Conservation (phyloP, 2,888 invertebrate genomes). For the Epirrhoe alternata region DNA sequence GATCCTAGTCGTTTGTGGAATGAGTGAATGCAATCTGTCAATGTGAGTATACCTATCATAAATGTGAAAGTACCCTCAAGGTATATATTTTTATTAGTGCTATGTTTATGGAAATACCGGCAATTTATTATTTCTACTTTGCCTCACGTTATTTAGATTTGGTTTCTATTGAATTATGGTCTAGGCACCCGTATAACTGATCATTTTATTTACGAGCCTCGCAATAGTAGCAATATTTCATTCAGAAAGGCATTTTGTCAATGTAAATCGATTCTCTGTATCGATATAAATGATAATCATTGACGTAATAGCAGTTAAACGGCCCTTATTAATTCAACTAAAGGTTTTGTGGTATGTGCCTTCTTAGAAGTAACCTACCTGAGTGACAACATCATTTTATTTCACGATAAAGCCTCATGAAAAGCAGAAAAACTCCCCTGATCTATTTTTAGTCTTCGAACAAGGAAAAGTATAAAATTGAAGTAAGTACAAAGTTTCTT, state of each 20-base stretch:
- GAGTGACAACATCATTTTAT: not conserved
- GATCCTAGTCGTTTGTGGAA: slow-evolving; percentile 3
- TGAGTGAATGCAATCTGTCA: slow-evolving; percentile 24
- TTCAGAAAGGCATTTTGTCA: slow-evolving; percentile 20
- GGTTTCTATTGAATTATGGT: slow-evolving; percentile 40
- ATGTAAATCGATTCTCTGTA: slow-evolving; percentile 17
- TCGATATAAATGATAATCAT: slow-evolving; percentile 7
- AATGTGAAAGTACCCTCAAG: slow-evolving; percentile 17
- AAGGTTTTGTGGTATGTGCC: not conserved
- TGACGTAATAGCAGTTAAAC: not conserved
- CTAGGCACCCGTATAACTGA: slow-evolving; percentile 47
- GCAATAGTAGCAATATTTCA: slow-evolving; percentile 28
- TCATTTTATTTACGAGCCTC: slow-evolving; percentile 27
- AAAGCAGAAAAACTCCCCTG: not conserved
- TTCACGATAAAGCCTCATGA: not conserved
- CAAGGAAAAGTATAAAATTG: not conserved
- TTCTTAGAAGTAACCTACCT: slow-evolving; percentile 1
- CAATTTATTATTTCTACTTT: slow-evolving; percentile 34
- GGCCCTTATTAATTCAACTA: slow-evolving; percentile 1
- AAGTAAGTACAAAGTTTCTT: not conserved
- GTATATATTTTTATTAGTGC: slow-evolving; percentile 1
- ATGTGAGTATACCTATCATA: slow-evolving; percentile 33
- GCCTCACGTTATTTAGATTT: slow-evolving; percentile 33
- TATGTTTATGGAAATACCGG: not conserved
- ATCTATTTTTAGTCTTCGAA: not conserved